phyloP scores from a whole-genome alignment of 2,888 invertebrate genomes.

The Entomobrya proxima region DNA sequence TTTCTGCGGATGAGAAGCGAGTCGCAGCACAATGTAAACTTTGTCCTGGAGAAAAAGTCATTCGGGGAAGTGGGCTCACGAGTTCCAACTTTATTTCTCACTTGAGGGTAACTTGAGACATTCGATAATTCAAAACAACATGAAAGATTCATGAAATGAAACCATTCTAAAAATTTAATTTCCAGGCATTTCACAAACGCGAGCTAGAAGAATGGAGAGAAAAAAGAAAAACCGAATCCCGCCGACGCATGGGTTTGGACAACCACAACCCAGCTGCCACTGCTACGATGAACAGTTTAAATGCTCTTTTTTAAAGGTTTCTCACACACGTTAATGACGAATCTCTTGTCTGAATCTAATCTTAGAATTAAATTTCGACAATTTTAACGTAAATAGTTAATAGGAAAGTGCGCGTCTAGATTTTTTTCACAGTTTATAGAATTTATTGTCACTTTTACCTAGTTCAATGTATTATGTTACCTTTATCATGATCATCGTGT shows the following conservation, averaged over 20 bases:
- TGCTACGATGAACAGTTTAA: neutral
- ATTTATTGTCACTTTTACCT: no score
- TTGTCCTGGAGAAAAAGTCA: slow-evolving; percentile 61
- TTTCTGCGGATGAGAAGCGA: slow-evolving; percentile 55
- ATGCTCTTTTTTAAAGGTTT: neutral
- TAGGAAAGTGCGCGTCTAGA: no score
- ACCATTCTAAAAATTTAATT: neutral
- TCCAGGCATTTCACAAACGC: slow-evolving; percentile 59
- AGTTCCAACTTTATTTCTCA: slow-evolving; percentile 63
- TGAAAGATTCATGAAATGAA: neutral
- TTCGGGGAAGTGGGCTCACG: slow-evolving; percentile 57
- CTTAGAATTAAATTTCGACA: neutral
- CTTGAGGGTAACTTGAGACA: slow-evolving; percentile 32
- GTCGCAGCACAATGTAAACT: slow-evolving; percentile 62
- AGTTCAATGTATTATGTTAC: no score
- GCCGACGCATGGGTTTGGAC: slow-evolving; percentile 52
- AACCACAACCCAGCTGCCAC: neutral
- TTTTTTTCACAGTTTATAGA: no score
- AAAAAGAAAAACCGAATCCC: slow-evolving; percentile 55
- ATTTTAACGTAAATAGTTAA: neutral
- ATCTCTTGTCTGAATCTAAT: slow-evolving; percentile 12
- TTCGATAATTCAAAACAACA: neutral
- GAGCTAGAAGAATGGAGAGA: slow-evolving; percentile 60
- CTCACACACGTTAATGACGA: slow-evolving; percentile 2
- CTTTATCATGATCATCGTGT: no score